A percentile compares a stretch with the other conserved stretches of the same genome.
These are phyloP conservation scores for Drosophila pseudoananassae DNA, from an alignment of 1,140 invertebrate genomes.

Conservation along the genomic window DNA sequence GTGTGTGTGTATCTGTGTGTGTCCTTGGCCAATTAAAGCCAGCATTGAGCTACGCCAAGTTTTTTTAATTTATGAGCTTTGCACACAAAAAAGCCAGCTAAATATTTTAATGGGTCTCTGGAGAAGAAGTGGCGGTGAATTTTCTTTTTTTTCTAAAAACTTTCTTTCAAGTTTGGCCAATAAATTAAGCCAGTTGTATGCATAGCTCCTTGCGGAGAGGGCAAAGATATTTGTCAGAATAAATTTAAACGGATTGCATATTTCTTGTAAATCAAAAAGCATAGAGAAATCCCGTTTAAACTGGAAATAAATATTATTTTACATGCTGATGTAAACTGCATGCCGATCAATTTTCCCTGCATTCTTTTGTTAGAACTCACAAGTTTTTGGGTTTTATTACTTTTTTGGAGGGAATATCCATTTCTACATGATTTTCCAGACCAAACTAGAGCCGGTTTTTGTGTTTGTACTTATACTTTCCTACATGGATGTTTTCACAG, in stretches of 20 bases:
- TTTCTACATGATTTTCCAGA: conserved; percentile 38
- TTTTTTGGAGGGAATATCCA: conserved; percentile 2
- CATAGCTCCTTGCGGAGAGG: background rate
- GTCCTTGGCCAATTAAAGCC: conserved; percentile 60
- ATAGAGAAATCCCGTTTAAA: background rate
- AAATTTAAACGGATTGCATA: background rate
- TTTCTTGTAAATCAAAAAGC: background rate
- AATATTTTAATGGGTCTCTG: conserved; percentile 18
- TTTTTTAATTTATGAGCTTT: conserved; percentile 57
- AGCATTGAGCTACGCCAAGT: conserved; percentile 45
- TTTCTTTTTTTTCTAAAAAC: background rate
- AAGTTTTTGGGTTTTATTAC: conserved; percentile 1
- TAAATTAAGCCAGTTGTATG: background rate
- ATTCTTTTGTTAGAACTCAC: conserved; percentile 3
- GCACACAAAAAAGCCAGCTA: background rate
- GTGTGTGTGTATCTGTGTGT: background rate
- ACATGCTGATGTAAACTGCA: background rate
- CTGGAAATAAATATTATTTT: background rate
- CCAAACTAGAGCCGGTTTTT: conserved; percentile 22
- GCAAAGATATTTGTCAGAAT: background rate
- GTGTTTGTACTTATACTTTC: conserved; percentile 19
- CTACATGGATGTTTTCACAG: conserved; percentile 34
- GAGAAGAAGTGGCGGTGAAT: background rate
- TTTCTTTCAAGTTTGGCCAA: background rate
- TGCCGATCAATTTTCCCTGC: background rate